Base-by-base conservation (phyloP, 2,797 vertebrate genomes). In the Cirrhinus mrigala region DNA sequence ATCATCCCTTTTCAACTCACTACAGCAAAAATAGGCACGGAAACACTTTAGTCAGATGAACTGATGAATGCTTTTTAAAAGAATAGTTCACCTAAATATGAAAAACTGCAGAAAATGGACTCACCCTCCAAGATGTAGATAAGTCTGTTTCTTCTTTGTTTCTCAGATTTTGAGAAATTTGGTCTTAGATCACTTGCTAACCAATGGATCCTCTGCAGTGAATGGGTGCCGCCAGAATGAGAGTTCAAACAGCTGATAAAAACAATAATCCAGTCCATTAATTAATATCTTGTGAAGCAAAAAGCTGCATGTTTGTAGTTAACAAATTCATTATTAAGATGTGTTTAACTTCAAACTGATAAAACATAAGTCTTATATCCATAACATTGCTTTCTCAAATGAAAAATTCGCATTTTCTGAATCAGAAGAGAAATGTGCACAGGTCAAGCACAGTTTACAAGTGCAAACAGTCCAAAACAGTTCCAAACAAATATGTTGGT, bases 21-120 rank as follows among this genome's bases (percentile, higher is more conserved):
- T 48, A 79, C 66, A 79, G 75, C 83, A 71, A 71, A 60, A 71
- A 79, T 48, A 85, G 54, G 54, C 76, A 79, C 40, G 9, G 33
- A 85, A 84, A 33, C 52, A 46, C 62, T 70, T 46, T 20, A 54
- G 60, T 76, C 48, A 83, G 60, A 76, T 66, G 6, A 83, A 54
- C 52, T 44, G 33, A 83, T 56, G n/a, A 68, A 22, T 22, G 11
- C 60, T 44, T 74, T 64, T 40, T 1, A 46, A 68, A 68, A 33
- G 14, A 66, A 66, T 33, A 66, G 33, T 66, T 18, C 27, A 18
- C 27, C 15, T 15, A 2, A 33, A 68, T 20, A 10, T 18, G 0
- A 68, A 9, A 68, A 20, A 37, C 9, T 68, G 29, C 1, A 37
- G 29, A 68, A 37, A 37, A 68, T 20, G 7, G 10, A 37, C 8